Percentiles rank a stretch among this genome's conserved stretches.
These are phyloP conservation scores for Sclerodermus sp. DNA, from an alignment of 2,888 invertebrate species.

Conservation along the genomic window DNA sequence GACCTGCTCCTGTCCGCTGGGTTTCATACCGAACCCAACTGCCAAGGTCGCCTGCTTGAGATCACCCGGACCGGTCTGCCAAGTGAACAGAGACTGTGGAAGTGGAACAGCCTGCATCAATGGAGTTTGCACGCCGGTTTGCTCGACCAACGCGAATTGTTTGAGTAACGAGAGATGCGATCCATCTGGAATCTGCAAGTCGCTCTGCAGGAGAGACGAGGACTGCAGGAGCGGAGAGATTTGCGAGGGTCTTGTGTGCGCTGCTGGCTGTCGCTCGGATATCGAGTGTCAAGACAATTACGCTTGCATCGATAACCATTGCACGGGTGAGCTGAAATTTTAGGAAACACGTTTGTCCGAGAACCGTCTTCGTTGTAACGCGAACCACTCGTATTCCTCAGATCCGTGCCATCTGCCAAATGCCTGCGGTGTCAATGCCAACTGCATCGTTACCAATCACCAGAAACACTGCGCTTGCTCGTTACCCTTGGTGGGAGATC, in stretches of 20 bases:
- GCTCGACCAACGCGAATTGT: conserved; percentile 75
- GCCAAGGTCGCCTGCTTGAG: conserved; percentile 86
- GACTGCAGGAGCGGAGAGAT: conserved; percentile 87
- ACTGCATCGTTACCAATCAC: conserved; percentile 73
- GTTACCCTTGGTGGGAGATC: conserved; percentile 72
- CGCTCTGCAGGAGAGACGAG: conserved; percentile 79
- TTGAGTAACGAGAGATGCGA: conserved; percentile 81
- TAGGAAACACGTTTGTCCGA: no score
- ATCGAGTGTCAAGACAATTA: conserved; percentile 73
- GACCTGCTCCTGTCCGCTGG: conserved; percentile 75
- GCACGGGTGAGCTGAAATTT: conserved; percentile 59
- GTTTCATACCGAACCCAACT: conserved; percentile 84
- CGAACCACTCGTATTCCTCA: no score
- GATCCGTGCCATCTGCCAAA: conserved; percentile 76
- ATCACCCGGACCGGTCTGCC: conserved; percentile 75
- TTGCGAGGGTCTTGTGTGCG: conserved; percentile 79
- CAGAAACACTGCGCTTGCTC: conserved; percentile 76
- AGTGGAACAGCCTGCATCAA: conserved; percentile 74
- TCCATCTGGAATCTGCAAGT: conserved; percentile 75
- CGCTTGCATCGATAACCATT: conserved; percentile 79
- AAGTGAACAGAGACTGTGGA: conserved; percentile 75
- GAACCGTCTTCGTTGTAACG: no score
- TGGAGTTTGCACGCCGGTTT: conserved; percentile 75
- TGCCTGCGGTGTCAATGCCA: conserved; percentile 82
- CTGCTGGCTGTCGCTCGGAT: conserved; percentile 79